Percentiles rank a stretch among this genome's conserved stretches.
phyloP scores from a whole-genome alignment of 2,888 invertebrate genomes.

The Lissocephala sabroskyi region DNA sequence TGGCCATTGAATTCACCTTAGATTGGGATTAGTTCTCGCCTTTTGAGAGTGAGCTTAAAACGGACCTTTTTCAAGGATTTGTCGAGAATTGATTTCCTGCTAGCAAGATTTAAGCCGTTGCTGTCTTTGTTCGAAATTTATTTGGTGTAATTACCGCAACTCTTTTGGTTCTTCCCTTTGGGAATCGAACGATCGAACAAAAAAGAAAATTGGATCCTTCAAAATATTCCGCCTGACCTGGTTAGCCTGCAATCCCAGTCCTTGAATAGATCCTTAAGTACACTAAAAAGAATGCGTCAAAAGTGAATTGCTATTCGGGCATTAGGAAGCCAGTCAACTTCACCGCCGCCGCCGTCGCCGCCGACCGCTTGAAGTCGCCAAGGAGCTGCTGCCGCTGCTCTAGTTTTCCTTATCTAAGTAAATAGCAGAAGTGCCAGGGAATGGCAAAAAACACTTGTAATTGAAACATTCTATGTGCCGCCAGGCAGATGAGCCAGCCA shows the following conservation, averaged over 20 bases:
- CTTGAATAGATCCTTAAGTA: conserved; percentile 48
- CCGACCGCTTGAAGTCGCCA: conserved; percentile 46
- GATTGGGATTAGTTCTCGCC: conserved; percentile 8
- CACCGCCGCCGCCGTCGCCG: conserved; percentile 38
- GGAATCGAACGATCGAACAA: conserved; percentile 24
- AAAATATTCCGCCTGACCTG: conserved; percentile 39
- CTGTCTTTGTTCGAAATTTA: conserved; percentile 32
- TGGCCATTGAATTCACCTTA: not conserved
- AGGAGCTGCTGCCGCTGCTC: not conserved
- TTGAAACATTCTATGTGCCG: conserved; percentile 14
- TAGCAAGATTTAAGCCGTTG: conserved; percentile 10
- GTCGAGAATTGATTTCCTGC: conserved; percentile 52
- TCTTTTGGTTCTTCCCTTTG: conserved; percentile 26
- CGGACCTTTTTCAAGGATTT: too few relatives aligned
- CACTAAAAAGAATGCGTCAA: conserved; percentile 45
- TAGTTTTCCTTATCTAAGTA: too few relatives aligned
- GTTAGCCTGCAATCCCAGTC: conserved; percentile 17
- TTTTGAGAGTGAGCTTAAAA: too few relatives aligned
- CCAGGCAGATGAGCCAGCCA: not conserved
- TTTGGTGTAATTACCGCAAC: conserved; percentile 45
- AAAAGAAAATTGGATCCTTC: not conserved
- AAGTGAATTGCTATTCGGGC: conserved; percentile 60
- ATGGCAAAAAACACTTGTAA: conserved; percentile 20
- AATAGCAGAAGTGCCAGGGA: too few relatives aligned
- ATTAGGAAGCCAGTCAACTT: conserved; percentile 26